Conservation (phyloP, 2,888 invertebrate genomes). For the Platycheirus albimanus region DNA sequence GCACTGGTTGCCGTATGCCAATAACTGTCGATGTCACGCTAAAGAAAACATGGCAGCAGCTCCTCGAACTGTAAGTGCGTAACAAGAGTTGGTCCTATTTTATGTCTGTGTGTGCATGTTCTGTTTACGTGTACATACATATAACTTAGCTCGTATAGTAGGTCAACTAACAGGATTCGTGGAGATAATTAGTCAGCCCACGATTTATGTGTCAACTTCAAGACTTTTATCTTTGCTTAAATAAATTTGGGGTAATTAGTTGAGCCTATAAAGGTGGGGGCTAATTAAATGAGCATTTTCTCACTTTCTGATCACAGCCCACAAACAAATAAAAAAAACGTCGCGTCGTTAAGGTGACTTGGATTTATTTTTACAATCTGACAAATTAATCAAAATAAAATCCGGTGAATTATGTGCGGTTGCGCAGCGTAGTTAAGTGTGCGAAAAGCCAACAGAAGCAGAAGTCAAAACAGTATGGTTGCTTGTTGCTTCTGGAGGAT, state of each 20-base stretch:
- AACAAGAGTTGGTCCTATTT: slow-evolving; percentile 18
- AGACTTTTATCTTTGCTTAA: slow-evolving; percentile 60
- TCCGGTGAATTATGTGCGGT: slow-evolving; percentile 65
- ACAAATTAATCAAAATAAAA: slow-evolving; percentile 68
- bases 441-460: slow-evolving; percentile 47
- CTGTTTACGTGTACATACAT: no score
- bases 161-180: slow-evolving; percentile 61
- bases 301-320: background rate
- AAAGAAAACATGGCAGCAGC: slow-evolving; percentile 48
- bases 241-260: slow-evolving; percentile 68
- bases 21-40: slow-evolving; percentile 70
- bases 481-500: slow-evolving; percentile 15
- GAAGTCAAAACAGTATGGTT: slow-evolving; percentile 50
- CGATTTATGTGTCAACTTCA: slow-evolving; percentile 69
- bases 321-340: no score
- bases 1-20: slow-evolving; percentile 56
- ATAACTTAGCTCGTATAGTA: slow-evolving; percentile 25
- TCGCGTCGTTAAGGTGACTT: slow-evolving; percentile 35
- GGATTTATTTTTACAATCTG: slow-evolving; percentile 52
- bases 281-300: slow-evolving; percentile 58
- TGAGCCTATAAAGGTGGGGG: slow-evolving; percentile 14
- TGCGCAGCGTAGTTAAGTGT: slow-evolving; percentile 37
- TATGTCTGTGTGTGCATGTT: no score
- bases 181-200: slow-evolving; percentile 70
- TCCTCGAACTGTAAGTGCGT: slow-evolving; percentile 44